Evolutionary conservation across 2,113 vertebrate genomes (phyloP), one percentile per base, ranked within the genome.

Genomic region (Albula glossodonta): DNA sequence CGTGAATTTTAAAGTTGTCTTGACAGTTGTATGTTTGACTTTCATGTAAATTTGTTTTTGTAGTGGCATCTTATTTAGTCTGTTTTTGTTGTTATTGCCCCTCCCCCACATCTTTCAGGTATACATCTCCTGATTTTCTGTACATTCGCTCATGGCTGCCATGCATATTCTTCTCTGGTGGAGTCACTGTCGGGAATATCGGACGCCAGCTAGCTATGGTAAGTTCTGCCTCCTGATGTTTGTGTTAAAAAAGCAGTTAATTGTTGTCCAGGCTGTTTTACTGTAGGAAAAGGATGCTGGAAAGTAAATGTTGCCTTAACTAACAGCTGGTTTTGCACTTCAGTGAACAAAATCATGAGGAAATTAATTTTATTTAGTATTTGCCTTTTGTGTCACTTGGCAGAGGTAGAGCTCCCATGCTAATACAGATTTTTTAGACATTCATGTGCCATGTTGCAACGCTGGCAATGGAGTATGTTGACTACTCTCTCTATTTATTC

Each of bases 81-180:
- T 86, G 19, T 63, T 49, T 2, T 7, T 25, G n/a, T 3, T 48
- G 31, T 8, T 31, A 15, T 78, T 25, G 12, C 17, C n/a, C 19
- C 57, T 86, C 84, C 31, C 60, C 3, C 92, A 66, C 92, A 66
- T 86, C 0, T 82, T 85, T 63, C 89, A 99, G 98, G 95, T 99
- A 99, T 87, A 99, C 98, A 0, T 99, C 97, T 85, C 98, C 98
- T 79, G 98, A 99, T 84, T 98, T 99, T 86, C 94, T 99, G 86
- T 99, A 99, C 83, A 98, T 99, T 10, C 97, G 98, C 84, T 99
- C 98, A 70, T 99, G 98, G 98, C 97, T 99, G 77, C 98, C 98
- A 0, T 99, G 98, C 88, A 99, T 99, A 91, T 99, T 99, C 92
- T 99, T 99, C 95, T 99, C 98, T 0, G 98, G 98, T 63, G 98